Conservation (phyloP, 2,113 vertebrate species). For the Crotalus helleri region DNA sequence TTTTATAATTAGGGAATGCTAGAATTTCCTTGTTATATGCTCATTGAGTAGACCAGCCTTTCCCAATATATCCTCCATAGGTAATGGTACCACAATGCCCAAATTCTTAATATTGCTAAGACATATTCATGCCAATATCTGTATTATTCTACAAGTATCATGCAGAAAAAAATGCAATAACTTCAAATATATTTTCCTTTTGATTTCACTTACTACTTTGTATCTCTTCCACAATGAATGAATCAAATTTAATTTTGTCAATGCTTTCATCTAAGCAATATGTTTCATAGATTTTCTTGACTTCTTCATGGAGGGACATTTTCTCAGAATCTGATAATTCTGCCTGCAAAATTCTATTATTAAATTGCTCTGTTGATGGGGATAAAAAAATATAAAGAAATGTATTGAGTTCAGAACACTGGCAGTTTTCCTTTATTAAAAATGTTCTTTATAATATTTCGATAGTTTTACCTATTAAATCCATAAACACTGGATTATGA, state of each 20-base stretch:
- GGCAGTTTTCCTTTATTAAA: not conserved
- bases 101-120: not conserved
- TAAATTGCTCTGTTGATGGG: constrained; percentile 87
- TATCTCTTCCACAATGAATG: constrained; percentile 90
- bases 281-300: constrained; percentile 86
- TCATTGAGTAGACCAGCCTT: not conserved
- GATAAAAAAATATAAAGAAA: constrained; percentile 28
- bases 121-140: not conserved
- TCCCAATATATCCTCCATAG: not conserved
- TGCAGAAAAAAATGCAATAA: not conserved
- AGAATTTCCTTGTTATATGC: not conserved
- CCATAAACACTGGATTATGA: not conserved
- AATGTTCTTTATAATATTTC: not conserved
- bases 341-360: constrained; percentile 88
- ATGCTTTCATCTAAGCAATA: constrained; percentile 94
- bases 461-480: not conserved
- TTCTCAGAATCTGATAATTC: constrained; percentile 87
- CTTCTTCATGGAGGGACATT: constrained; percentile 82
- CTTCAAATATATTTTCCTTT: not conserved
- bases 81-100: not conserved
- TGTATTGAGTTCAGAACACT: not conserved
- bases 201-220: constrained; percentile 77
- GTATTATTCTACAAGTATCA: not conserved
- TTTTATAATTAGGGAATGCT: not conserved
- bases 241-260: constrained; percentile 93